phyloP scores from a whole-genome alignment of 2,797 vertebrate species.

The Salmo trutta region DNA sequence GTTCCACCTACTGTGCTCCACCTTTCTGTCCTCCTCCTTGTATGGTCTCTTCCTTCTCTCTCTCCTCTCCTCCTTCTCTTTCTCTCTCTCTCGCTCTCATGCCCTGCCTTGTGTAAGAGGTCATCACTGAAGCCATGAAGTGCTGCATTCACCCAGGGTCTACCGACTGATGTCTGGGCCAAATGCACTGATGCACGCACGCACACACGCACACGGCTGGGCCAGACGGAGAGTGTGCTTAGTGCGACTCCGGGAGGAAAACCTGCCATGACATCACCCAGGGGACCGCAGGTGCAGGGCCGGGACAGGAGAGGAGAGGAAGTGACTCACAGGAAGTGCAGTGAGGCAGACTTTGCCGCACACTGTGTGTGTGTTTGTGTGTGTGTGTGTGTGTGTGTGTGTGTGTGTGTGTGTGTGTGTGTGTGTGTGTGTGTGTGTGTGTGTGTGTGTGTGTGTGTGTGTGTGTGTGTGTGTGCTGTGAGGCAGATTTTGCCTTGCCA shows the following conservation, averaged over 20 bases:
- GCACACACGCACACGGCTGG: background rate
- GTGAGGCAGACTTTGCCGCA: conserved; percentile 60
- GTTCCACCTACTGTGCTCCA: conserved; percentile 38
- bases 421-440: background rate
- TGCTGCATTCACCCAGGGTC: conserved; percentile 52
- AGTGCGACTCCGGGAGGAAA: conserved; percentile 63
- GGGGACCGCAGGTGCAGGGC: conserved; percentile 77
- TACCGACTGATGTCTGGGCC: conserved; percentile 62
- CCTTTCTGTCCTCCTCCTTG: conserved; percentile 33
- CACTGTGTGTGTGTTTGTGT: background rate
- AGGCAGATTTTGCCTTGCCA: conserved; percentile 42
- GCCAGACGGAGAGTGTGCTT: conserved; percentile 56
- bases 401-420: no score
- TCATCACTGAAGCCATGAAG: conserved; percentile 60
- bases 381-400: no score
- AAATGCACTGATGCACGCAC: conserved; percentile 52
- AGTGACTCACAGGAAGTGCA: conserved; percentile 81
- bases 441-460: no score
- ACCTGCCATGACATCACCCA: conserved; percentile 82
- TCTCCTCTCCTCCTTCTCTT: background rate
- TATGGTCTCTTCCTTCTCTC: conserved; percentile 50
- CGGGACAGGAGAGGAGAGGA: conserved; percentile 75
- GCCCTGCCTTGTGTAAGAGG: conserved; percentile 47
- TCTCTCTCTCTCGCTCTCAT: background rate
- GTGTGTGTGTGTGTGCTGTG: no score